A percentile compares a stretch with the other conserved stretches of the same genome.
Conservation (phyloP, 2,888 invertebrate species). For the Sphecodes monilicornis region DNA sequence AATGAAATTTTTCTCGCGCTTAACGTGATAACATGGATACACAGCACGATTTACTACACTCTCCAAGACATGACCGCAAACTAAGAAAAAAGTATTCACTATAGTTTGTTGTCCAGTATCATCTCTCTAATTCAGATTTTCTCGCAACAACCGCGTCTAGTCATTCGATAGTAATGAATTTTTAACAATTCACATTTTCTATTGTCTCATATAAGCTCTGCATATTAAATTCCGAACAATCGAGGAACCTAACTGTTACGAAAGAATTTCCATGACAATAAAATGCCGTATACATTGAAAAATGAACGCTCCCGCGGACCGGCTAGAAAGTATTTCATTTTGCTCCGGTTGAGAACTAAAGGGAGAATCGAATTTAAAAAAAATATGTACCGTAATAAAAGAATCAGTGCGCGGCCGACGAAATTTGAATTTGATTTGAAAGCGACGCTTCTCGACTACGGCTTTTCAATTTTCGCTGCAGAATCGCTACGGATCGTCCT, state of each 20-base stretch:
- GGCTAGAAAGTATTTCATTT: not conserved
- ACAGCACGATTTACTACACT: no score
- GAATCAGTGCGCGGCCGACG: not conserved
- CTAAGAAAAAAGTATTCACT: not conserved
- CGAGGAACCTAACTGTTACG: not conserved
- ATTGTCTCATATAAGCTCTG: not conserved
- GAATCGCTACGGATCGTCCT: not conserved
- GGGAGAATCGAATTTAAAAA: not conserved
- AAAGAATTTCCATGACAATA: not conserved
- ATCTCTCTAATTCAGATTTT: not conserved
- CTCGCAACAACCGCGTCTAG: not conserved
- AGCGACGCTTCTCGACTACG: not conserved
- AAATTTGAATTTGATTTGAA: not conserved
- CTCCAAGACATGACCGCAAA: not conserved
- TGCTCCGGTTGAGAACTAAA: not conserved
- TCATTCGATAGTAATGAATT: not conserved
- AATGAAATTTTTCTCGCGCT: no score
- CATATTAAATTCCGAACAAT: not conserved
- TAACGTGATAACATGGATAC: no score
- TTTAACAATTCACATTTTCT: not conserved
- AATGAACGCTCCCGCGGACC: not conserved
- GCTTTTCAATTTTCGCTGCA: constrained; percentile 2
- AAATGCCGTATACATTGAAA: not conserved
- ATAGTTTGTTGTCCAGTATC: not conserved
- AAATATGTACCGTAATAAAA: not conserved